Evolutionary conservation across 2,888 invertebrate genomes (phyloP), one percentile per base, ranked within the genome.

Genomic region (Mechanitis mazaeus): DNA sequence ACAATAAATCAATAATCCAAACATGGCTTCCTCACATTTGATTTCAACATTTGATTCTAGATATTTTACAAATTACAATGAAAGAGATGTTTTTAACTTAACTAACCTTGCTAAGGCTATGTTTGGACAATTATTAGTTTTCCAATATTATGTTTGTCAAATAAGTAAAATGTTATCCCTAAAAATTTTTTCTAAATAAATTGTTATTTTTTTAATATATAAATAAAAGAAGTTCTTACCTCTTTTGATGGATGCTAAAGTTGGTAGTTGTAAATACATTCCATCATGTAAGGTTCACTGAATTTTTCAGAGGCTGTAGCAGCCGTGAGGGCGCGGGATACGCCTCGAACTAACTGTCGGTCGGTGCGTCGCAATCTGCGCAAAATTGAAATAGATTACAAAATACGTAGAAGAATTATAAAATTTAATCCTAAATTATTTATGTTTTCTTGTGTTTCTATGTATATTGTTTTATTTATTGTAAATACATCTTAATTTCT

Each of bases 311-410:
- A 53, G 55, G 45, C 12, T 55, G 20, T 54, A 20, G 56, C 45
- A 60, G 62, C 47, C 64, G 66, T 64, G 57, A 54, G 12, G 53
- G 33, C 59, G 61, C 59, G 64, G 66, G 59, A 58, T 66, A 66
- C 64, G 66, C 64, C 64, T 66, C 58, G 35, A 45, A 58, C 54
- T 47, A 50, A 64, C 61, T 56, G 62, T 42, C 50, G 50, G 28
- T 50, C 50, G 28, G 11, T 31, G 50, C 50, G 50, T 7, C 50
- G 50, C 50, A 9, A 50, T 50, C 50, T 50, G 50, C 50, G 50
- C 50, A 9, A n/a, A 35, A n/a, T n/a, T 50, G 7, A 2, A 28
- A 50, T 50, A 50, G 50, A 50, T 50, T 50, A 55, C 55, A 35
- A 45, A 54, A 7, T 59, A 64, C 63, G 65, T 59, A 61, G 56